phyloP scores from a whole-genome alignment of 2,888 invertebrate genomes.

The Xanthorhoe spadicearia region DNA sequence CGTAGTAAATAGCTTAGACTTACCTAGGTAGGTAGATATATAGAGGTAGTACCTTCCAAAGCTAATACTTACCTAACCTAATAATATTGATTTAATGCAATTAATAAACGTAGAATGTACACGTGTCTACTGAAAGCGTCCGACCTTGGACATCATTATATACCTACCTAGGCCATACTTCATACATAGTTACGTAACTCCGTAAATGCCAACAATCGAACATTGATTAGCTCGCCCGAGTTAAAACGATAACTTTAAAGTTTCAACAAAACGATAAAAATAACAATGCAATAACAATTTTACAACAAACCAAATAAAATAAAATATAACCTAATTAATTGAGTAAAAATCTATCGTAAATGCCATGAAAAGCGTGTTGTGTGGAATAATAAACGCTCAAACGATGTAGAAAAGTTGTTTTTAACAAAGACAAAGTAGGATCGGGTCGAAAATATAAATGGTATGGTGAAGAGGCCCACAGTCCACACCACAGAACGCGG shows the following conservation, averaged over 20 bases:
- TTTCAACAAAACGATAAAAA: constrained; percentile 50
- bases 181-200: constrained; percentile 66
- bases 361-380: constrained; percentile 66
- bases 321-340: constrained; percentile 66
- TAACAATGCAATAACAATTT: constrained; percentile 50
- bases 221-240: constrained; percentile 58
- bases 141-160: constrained; percentile 73
- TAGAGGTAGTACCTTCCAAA: too few relatives aligned
- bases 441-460: constrained; percentile 76
- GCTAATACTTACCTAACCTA: constrained; percentile 27
- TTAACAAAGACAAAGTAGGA: constrained; percentile 74
- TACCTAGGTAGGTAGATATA: neutral
- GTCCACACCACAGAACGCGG: constrained; percentile 70
- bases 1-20: too few relatives aligned
- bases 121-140: constrained; percentile 66
- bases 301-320: constrained; percentile 47
- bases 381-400: constrained; percentile 61
- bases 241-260: constrained; percentile 64
- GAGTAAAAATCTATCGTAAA: constrained; percentile 43
- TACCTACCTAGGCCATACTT: constrained; percentile 54
- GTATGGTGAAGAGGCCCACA: constrained; percentile 71
- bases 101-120: constrained; percentile 50
- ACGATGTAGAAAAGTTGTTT: constrained; percentile 78
- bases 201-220: constrained; percentile 67
- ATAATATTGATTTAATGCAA: constrained; percentile 52